Conservation (phyloP, 1,140 invertebrate species). For the Physella acuta region DNA sequence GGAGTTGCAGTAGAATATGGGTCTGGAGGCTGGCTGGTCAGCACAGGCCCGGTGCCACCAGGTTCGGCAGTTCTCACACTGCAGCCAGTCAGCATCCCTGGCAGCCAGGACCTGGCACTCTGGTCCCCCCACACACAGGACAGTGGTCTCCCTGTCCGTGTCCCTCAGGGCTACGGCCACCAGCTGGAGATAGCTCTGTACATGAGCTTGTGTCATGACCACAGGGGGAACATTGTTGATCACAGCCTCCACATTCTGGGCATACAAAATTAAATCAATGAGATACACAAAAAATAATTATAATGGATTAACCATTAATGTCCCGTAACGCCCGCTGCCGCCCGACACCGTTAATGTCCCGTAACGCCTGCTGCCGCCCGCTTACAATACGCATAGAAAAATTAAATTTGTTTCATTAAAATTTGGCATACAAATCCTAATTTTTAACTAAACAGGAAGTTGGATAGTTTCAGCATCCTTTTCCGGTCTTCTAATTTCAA, state of each 20-base stretch:
- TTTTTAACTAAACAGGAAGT: no score
- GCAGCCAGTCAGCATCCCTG: conserved; percentile 22
- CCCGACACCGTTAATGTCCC: no score
- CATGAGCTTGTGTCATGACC: conserved; percentile 15
- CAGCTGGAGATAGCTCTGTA: background rate
- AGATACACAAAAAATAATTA: conserved; percentile 1
- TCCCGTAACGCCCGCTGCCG: no score
- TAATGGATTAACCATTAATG: no score
- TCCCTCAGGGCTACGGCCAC: conserved; percentile 11
- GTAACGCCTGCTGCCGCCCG: no score
- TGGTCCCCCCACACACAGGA: conserved; percentile 17
- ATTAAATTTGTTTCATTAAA: no score
- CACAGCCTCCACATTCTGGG: conserved; percentile 21
- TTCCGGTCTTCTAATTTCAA: no score
- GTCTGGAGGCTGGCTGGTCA: background rate
- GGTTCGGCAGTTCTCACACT: conserved; percentile 21
- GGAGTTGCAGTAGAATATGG: conserved; percentile 6
- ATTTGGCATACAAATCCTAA: no score
- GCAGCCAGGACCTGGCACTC: conserved; percentile 19
- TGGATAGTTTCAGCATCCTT: no score
- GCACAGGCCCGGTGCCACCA: conserved; percentile 23
- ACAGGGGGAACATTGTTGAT: conserved; percentile 4
- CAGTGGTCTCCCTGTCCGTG: conserved; percentile 17
- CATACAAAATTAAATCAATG: background rate
- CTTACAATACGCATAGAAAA: no score